Base-by-base conservation (phyloP, 1,140 invertebrate genomes). In the Mamestra configurata region DNA sequence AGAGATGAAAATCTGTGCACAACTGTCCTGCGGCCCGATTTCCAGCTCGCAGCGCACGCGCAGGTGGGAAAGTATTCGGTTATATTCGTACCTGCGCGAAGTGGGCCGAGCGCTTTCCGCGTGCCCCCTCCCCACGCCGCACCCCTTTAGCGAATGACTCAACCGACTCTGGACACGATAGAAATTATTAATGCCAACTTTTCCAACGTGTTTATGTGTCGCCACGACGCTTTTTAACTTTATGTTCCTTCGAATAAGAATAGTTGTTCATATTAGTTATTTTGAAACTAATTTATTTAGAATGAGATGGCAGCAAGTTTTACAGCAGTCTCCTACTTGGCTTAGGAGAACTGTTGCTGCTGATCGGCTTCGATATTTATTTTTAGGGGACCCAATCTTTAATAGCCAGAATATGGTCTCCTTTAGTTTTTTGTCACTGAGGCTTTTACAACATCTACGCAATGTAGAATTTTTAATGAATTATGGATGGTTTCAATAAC, bases 61-160 rank as follows among this genome's bases (percentile, higher is more conserved):
- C 92, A 94, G 92, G 92, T 94, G 92, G 86, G 87, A 87, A 90
- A 92, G 88, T 91, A 91, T 94, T 92, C 86, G 84, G 88, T 90
- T 93, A 94, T 93, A 93, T 92, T 86, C 82, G 91, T 92, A 87
- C 87, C 87, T 91, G 86, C 72, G 85, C 80, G 79, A 92, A 92
- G 87, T 94, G 88, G 91, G 88, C 84, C 91, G 89, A 89, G 71
- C 75, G 87, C 84, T 92, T 90, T 92, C 91, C 91, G 88, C 80
- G 79, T 86, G 76, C 72, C 82, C 78, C 82, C 59, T 10, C 22
- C 55, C 79, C 43, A 13, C 53, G 68, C 68, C 81, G 70, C 59
- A 43, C 71, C 55, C 81, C 59, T 51, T 15, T 68, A 61, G 37
- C 71, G 59, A 71, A 72, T 90, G 87, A 89, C 66, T 90, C 88